phyloP scores from a whole-genome alignment of 1,140 invertebrate species.

The Drosophila saltans region DNA sequence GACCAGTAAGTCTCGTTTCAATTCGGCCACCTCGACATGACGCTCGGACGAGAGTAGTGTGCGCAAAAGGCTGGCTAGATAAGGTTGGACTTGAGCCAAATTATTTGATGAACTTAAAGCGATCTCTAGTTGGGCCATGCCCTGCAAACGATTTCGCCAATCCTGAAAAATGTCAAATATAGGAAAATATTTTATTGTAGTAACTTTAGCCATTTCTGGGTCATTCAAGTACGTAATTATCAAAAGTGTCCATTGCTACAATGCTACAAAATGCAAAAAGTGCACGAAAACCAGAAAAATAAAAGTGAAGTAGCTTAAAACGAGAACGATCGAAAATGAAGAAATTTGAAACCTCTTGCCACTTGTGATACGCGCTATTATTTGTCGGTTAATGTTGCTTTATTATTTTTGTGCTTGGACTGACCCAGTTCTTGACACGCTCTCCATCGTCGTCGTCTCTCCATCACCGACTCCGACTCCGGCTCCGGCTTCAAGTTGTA shows the following conservation, averaged over 20 bases:
- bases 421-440: conserved; percentile 74
- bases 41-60: conserved; percentile 84
- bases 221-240: conserved; percentile 36
- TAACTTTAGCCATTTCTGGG: conserved; percentile 18
- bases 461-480: not conserved
- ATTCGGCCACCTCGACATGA: conserved; percentile 74
- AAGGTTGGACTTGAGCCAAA: conserved; percentile 85
- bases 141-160: conserved; percentile 85
- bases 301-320: not conserved
- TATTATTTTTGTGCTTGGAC: conserved; percentile 62
- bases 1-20: conserved; percentile 71
- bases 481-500: not conserved
- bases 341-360: conserved; percentile 6
- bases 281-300: not conserved
- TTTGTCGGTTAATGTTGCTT: conserved; percentile 78
- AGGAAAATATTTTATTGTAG: conserved; percentile 28
- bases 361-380: conserved; percentile 61
- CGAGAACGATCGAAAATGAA: conserved; percentile 20
- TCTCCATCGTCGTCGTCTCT: conserved; percentile 14
- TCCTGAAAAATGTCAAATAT: conserved; percentile 78
- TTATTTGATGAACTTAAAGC: conserved; percentile 84
- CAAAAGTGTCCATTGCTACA: conserved; percentile 24
- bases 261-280: conserved; percentile 15
- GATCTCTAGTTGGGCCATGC: conserved; percentile 85
- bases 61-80: conserved; percentile 87